A percentile compares a stretch with the other conserved stretches of the same genome.
These are phyloP conservation scores for Scaptomyza polygonia DNA, from an alignment of 2,888 invertebrate genomes.

Conservation along the genomic window DNA sequence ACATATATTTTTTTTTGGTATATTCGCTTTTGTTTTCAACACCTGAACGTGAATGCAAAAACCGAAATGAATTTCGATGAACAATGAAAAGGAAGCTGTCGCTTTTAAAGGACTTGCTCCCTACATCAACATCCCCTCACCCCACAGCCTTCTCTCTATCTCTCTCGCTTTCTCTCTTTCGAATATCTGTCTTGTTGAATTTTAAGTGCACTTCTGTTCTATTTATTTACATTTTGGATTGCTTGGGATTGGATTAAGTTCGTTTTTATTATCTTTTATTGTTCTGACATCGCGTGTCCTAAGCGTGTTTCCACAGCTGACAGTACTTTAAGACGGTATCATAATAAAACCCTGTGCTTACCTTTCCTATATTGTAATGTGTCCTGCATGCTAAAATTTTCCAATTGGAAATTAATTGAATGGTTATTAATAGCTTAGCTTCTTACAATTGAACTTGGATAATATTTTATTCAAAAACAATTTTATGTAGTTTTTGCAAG, in stretches of 20 bases:
- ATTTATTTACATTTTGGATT: constrained; percentile 46
- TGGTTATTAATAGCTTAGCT: neutral
- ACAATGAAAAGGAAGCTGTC: constrained; percentile 74
- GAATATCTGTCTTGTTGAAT: neutral
- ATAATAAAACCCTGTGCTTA: neutral
- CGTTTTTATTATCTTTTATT: constrained; percentile 21
- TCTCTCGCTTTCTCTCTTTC: neutral
- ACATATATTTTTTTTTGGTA: constrained; percentile 4
- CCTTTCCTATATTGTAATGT: neutral
- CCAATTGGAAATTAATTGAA: neutral
- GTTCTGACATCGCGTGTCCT: constrained; percentile 35
- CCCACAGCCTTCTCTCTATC: neutral
- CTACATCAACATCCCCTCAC: constrained; percentile 16
- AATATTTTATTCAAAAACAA: constrained; percentile 9
- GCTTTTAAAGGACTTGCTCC: constrained; percentile 62
- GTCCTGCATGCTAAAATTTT: neutral
- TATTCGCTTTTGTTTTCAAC: constrained; percentile 55
- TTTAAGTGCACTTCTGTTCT: constrained; percentile 39
- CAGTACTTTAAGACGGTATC: neutral
- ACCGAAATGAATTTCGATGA: constrained; percentile 31
- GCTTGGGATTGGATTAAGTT: constrained; percentile 38
- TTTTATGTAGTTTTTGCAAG: constrained; percentile 4
- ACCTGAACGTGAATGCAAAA: constrained; percentile 62
- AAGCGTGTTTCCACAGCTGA: constrained; percentile 37
- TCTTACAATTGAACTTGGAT: neutral